Evolutionary conservation across 1,140 invertebrate genomes (phyloP).

Genomic region (Euura saliciscinereae): DNA sequence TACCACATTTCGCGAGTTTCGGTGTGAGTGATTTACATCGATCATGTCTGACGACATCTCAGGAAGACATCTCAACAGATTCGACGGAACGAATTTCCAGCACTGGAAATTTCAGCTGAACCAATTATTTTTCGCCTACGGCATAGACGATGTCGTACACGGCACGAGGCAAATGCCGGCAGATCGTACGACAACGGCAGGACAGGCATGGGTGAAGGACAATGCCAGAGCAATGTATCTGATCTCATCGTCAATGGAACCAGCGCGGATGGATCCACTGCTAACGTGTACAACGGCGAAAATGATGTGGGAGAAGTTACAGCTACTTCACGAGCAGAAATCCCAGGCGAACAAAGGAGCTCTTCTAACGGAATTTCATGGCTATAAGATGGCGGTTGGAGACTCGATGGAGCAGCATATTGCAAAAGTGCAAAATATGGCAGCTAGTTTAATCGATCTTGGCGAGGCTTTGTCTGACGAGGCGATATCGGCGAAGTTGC

Average conservation of each 20-base stretch:
- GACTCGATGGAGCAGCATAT: constrained; percentile 14
- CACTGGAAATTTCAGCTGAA: constrained; percentile 12
- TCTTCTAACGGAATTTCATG: constrained; percentile 13
- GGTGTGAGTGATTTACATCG: neutral
- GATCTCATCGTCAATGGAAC: constrained; percentile 14
- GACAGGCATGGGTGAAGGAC: constrained; percentile 14
- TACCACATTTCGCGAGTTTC: neutral
- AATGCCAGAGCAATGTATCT: constrained; percentile 10
- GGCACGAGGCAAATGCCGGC: neutral
- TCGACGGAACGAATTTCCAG: constrained; percentile 11
- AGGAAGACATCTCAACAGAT: constrained; percentile 10
- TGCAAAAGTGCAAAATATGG: constrained; percentile 9
- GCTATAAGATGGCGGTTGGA: constrained; percentile 14
- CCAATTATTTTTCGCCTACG: neutral
- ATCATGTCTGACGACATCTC: neutral
- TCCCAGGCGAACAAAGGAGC: constrained; percentile 11
- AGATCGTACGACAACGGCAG: neutral
- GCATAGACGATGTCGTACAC: neutral
- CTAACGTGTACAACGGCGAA: constrained; percentile 11
- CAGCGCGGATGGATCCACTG: constrained; percentile 7
- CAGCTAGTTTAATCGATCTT: neutral
- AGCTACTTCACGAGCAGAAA: constrained; percentile 16
- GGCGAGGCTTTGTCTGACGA: constrained; percentile 2
- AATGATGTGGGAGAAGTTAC: constrained; percentile 15
- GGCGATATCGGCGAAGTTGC: constrained; percentile 12